Evolutionary conservation across 2,888 invertebrate genomes (phyloP), one percentile per base, ranked within the genome.

Genomic region (Chorisops tibialis): DNA sequence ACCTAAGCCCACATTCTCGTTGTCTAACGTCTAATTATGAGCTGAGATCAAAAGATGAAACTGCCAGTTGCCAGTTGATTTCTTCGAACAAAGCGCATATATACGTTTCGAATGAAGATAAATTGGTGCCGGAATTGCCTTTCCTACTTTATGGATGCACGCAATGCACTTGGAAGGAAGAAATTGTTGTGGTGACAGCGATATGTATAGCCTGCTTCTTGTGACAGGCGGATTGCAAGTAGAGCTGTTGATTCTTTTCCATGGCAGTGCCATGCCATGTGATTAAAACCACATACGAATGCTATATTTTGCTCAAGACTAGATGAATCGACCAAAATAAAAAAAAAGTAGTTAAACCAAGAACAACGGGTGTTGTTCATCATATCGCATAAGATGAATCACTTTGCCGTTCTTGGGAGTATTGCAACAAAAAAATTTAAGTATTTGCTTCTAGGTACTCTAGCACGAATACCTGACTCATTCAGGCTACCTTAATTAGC

Each of bases 381-480:
- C 18, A 3, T 22, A 21, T 19, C 12, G 7, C 12, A 30, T n/a
- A n/a, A n/a, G 49, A 49, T 49, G 49, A 49, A 30, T 49, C 49
- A 49, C 14, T 30, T 49, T 16, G 7, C 14, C 4, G 49, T 14
- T 19, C 11, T 19, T 11, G 24, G 24, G 1, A 12, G n/a, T 5
- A 39, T 12, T 39, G n/a, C 5, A 12, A 16, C 12, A 12, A 18
- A 19, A 14, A n/a, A n/a, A n/a, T n/a, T n/a, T n/a, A n/a, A n/a
- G n/a, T n/a, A n/a, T n/a, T n/a, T n/a, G n/a, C n/a, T n/a, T n/a
- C n/a, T n/a, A n/a, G n/a, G n/a, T n/a, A n/a, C n/a, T n/a, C n/a
- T n/a, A n/a, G n/a, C n/a, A 14, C 35, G 11, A 30, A n/a, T 30
- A 49, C 49, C 49, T 49, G 49, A 49, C 30, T 49, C 49, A 49